Conservation (phyloP, 2,113 vertebrate species). For the Poeciliopsis occidentalis region DNA sequence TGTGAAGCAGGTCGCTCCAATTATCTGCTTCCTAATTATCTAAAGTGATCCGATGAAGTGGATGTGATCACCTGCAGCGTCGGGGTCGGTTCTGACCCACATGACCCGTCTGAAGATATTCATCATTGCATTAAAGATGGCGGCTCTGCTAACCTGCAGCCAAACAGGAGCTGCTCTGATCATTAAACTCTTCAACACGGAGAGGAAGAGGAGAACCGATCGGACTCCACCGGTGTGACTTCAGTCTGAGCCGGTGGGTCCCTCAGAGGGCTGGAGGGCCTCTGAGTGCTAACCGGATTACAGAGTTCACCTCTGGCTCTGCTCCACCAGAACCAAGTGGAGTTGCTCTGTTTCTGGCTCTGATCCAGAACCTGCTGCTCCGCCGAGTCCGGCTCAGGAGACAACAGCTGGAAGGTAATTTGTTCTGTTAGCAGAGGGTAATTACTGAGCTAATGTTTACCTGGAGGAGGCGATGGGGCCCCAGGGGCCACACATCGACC, state of each 20-base stretch:
- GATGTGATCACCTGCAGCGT: slow-evolving; percentile 55
- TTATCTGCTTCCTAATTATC: slow-evolving; percentile 73
- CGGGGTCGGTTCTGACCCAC: slow-evolving; percentile 42
- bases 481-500: slow-evolving; percentile 20
- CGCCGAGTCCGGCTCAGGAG: slow-evolving; percentile 87
- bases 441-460: slow-evolving; percentile 98
- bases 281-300: slow-evolving; percentile 49
- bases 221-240: neutral
- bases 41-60: slow-evolving; percentile 64
- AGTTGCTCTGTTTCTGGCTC: slow-evolving; percentile 86
- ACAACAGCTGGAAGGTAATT: slow-evolving; percentile 90
- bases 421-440: slow-evolving; percentile 90
- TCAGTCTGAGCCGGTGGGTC: neutral
- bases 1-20: slow-evolving; percentile 34
- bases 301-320: slow-evolving; percentile 17
- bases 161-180: neutral
- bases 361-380: slow-evolving; percentile 94
- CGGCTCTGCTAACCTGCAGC: slow-evolving; percentile 37
- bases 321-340: neutral
- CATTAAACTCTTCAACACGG: neutral
- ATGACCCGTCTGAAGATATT: slow-evolving; percentile 54
- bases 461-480: slow-evolving; percentile 69
- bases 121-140: slow-evolving; percentile 50
- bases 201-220: neutral
- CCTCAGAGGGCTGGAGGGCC: slow-evolving; percentile 28